A percentile compares a stretch with the other conserved stretches of the same genome.
These are phyloP conservation scores for Tyrannus savana DNA, from an alignment of 2,113 vertebrate genomes.

Conservation along the genomic window DNA sequence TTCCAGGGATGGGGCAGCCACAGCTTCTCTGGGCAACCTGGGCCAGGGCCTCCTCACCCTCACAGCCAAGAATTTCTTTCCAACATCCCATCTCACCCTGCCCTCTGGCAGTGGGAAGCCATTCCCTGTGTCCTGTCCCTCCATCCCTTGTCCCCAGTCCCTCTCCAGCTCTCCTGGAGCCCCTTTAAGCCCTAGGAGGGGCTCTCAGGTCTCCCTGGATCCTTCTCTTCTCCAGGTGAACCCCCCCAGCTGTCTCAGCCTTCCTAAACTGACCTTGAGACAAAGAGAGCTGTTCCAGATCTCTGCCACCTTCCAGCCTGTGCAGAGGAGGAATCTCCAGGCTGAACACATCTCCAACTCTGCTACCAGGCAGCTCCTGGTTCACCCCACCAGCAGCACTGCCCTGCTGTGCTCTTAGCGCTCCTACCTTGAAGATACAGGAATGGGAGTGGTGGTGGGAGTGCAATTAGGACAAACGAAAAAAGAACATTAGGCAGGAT, in stretches of 20 bases:
- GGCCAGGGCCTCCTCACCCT: neutral
- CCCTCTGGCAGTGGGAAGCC: neutral
- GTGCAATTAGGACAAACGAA: neutral
- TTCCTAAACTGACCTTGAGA: neutral
- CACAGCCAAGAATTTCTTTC: neutral
- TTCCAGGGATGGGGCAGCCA: neutral
- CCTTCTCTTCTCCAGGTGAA: neutral
- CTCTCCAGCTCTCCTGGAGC: neutral
- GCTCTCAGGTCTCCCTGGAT: neutral
- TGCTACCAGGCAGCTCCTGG: fast-evolving
- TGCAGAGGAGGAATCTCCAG: neutral
- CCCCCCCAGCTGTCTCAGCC: neutral
- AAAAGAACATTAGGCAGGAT: neutral
- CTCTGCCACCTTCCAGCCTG: neutral
- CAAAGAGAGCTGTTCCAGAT: neutral
- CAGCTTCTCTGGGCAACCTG: neutral
- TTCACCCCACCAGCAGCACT: neutral
- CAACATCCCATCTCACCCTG: neutral
- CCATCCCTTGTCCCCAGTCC: neutral
- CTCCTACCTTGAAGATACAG: neutral
- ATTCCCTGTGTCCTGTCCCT: neutral
- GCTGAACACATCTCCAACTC: neutral
- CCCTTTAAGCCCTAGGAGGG: neutral
- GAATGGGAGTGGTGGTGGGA: neutral
- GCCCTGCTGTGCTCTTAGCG: neutral